Conservation (phyloP, 2,888 invertebrate species). For the Lumbricus terrestris region DNA sequence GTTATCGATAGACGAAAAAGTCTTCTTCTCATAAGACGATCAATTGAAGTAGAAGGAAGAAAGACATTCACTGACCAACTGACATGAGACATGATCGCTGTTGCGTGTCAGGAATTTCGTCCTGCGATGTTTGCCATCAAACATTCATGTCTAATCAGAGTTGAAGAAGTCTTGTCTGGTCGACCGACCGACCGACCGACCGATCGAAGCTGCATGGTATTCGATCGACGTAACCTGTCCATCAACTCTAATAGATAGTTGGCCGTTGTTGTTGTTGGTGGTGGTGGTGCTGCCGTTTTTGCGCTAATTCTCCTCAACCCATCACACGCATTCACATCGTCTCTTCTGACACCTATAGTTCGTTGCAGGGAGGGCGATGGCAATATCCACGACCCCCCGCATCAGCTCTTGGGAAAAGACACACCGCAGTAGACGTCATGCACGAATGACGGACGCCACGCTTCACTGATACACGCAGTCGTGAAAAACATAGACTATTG, state of each 20-base stretch:
- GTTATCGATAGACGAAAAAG: too few relatives aligned
- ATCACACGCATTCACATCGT: neutral
- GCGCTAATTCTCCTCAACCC: neutral
- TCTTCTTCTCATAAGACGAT: too few relatives aligned
- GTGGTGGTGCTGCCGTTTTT: neutral
- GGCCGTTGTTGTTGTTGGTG: too few relatives aligned
- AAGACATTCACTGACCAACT: neutral
- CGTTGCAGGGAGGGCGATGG: neutral
- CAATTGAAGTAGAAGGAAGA: neutral
- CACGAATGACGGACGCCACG: neutral
- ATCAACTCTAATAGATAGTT: neutral
- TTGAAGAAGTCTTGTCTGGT: neutral
- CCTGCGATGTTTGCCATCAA: neutral
- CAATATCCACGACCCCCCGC: neutral
- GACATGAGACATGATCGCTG: neutral
- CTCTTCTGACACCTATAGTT: neutral
- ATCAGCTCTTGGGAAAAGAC: neutral
- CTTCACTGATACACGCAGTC: neutral
- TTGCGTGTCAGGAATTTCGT: neutral
- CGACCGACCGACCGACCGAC: too few relatives aligned
- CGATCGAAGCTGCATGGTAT: neutral
- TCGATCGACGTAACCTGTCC: neutral
- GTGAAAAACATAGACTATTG: neutral
- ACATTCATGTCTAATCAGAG: neutral
- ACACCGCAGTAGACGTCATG: neutral